These are phyloP conservation scores for Aphaenogaster ashmeadi DNA, from an alignment of 1,140 invertebrate species.

Conservation along the genomic window DNA sequence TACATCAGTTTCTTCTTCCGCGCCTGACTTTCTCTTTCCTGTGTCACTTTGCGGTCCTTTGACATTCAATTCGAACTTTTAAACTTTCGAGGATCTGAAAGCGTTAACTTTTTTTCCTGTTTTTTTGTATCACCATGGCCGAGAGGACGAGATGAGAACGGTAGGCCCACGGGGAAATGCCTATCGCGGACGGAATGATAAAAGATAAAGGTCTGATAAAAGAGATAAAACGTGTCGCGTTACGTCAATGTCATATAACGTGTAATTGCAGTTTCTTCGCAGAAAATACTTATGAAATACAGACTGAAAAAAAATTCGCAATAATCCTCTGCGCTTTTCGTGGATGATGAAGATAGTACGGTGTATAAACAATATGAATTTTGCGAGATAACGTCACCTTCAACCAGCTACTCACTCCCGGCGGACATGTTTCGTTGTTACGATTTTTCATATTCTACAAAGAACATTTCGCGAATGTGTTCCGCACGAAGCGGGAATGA, in stretches of 20 bases:
- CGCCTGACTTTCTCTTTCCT: not conserved
- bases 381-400: not conserved
- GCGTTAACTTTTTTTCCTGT: not conserved
- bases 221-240: constrained; percentile 3
- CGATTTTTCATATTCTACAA: constrained; percentile 27
- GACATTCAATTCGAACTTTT: constrained; percentile 49
- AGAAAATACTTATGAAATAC: constrained; percentile 9
- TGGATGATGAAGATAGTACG: not conserved
- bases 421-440: not conserved
- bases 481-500: constrained; percentile 1
- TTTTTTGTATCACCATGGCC: not conserved
- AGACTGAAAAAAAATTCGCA: not conserved
- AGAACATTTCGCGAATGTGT: constrained; percentile 14
- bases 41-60: not conserved
- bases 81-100: constrained; percentile 44
- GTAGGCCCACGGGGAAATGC: not conserved
- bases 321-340: constrained; percentile 5
- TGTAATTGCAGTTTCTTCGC: not conserved
- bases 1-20: not conserved
- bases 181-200: constrained; percentile 6
- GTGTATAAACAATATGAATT: constrained; percentile 20
- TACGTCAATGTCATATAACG: not conserved
- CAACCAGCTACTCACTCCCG: not conserved
- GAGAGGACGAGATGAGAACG: not conserved
- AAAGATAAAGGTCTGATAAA: constrained; percentile 16